Conservation (phyloP, 2,113 vertebrate species). For the Uria lomvia region DNA sequence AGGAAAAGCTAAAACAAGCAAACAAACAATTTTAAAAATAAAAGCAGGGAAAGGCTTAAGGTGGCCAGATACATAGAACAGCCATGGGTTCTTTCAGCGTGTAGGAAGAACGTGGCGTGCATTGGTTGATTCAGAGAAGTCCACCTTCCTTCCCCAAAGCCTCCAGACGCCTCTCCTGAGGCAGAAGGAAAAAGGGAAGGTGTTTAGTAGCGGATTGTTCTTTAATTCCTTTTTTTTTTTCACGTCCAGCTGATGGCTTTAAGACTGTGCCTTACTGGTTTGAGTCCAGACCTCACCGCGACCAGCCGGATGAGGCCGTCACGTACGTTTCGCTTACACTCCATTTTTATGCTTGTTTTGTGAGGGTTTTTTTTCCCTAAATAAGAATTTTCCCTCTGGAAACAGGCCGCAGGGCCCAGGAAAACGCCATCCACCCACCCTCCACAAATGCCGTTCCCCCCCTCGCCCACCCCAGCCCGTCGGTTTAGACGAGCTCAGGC, state of each 20-base stretch:
- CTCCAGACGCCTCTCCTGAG: no score
- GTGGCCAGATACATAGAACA: rapidly evolving
- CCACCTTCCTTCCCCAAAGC: background rate
- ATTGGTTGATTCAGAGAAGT: rapidly evolving
- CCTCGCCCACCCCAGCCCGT: background rate
- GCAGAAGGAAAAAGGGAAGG: no score
- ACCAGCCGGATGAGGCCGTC: no score
- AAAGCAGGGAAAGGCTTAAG: background rate
- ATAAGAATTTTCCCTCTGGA: background rate
- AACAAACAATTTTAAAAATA: background rate
- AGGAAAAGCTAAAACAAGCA: background rate
- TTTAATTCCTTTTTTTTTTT: background rate
- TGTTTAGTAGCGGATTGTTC: rapidly evolving
- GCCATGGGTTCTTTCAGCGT: rapidly evolving
- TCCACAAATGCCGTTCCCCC: rapidly evolving
- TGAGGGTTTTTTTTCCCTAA: background rate
- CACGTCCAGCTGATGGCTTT: background rate
- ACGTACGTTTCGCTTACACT: no score
- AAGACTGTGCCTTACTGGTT: rapidly evolving
- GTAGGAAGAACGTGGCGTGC: rapidly evolving
- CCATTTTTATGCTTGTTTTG: background rate
- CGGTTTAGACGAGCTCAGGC: no score
- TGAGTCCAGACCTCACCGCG: background rate
- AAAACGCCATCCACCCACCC: background rate
- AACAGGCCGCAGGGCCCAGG: background rate